phyloP scores from a whole-genome alignment of 2,113 vertebrate species.

The Seriola aureovittata region DNA sequence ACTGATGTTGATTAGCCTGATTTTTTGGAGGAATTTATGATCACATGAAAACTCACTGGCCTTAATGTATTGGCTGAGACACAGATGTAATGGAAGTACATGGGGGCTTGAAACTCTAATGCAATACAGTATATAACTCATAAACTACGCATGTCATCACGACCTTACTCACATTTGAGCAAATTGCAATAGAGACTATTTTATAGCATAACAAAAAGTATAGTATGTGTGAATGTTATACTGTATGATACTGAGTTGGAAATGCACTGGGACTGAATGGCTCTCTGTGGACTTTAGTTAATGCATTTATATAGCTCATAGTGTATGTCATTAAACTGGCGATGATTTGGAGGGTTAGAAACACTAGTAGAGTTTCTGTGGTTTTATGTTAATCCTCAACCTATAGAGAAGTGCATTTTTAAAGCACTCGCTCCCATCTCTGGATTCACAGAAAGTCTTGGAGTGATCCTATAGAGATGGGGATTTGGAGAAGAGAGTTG shows the following conservation, averaged over 20 bases:
- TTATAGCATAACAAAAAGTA: background rate
- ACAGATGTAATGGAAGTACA: background rate
- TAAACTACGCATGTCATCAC: background rate
- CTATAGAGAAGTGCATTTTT: conserved; percentile 59
- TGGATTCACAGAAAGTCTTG: conserved; percentile 60
- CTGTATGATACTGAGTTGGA: background rate
- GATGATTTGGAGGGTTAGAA: background rate
- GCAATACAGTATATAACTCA: background rate
- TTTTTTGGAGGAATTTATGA: background rate
- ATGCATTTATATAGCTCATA: background rate
- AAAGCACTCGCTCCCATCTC: conserved; percentile 63
- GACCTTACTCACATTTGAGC: background rate
- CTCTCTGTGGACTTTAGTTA: background rate
- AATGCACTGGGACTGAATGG: background rate
- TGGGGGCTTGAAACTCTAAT: background rate
- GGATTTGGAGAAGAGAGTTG: conserved; percentile 63
- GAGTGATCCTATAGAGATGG: conserved; percentile 66
- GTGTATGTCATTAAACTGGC: background rate
- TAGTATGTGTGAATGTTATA: background rate
- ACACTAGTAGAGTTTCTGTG: background rate
- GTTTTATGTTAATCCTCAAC: conserved; percentile 36
- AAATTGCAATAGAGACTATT: background rate
- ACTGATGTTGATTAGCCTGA: background rate
- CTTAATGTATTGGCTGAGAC: background rate
- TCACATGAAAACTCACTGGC: background rate